Evolutionary conservation across 2,113 vertebrate species (phyloP), one percentile per base, ranked within the genome.

Genomic region (Corydoras maculifer): DNA sequence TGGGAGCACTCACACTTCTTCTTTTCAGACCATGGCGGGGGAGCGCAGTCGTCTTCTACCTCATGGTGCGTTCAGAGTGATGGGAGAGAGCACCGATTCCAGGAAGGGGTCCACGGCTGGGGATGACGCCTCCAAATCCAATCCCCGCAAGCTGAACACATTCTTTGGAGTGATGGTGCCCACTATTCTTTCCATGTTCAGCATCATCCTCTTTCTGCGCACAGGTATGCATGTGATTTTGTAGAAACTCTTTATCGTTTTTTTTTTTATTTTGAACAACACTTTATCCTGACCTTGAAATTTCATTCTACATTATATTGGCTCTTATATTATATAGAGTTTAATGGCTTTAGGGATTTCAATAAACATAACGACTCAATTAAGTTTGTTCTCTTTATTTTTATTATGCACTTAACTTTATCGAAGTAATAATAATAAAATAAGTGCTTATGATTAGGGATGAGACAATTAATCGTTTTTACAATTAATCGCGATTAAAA

Each of bases 151-250:
- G 59, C 91, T 96, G 3, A 91, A 93, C 80, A 95, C 94, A 0
- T 95, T 95, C 80, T 92, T 96, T 0, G 94, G 94, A 0, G 94
- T 96, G 71, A 92, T 96, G 78, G 93, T 96, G 54, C 94, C 94
- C 15, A 96, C 93, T 0, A 82, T 96, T 68, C 88, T 96, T 59
- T 96, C 94, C 74, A 96, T 96, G 94, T 96, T 96, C 83, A 94
- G 93, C 82, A 94, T 95, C 5, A 88, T 96, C 9, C 83, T 96
- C 67, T 96, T 94, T 74, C 85, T 95, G 79, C 85, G 94, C 62
- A 91, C 92, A 13, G 94, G 94, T 95, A 90, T 18, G 10, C 3
- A 3, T n/a, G 25, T 15, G 8, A 13, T 54, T 4, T 25, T 25
- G 12, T 55, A 13, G 1, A 10, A 13, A 13, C 4, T 13, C 14